A percentile compares a stretch with the other conserved stretches of the same genome.
Evolutionary conservation across 2,113 vertebrate genomes (phyloP).

Genomic region (Phasianus colchicus): DNA sequence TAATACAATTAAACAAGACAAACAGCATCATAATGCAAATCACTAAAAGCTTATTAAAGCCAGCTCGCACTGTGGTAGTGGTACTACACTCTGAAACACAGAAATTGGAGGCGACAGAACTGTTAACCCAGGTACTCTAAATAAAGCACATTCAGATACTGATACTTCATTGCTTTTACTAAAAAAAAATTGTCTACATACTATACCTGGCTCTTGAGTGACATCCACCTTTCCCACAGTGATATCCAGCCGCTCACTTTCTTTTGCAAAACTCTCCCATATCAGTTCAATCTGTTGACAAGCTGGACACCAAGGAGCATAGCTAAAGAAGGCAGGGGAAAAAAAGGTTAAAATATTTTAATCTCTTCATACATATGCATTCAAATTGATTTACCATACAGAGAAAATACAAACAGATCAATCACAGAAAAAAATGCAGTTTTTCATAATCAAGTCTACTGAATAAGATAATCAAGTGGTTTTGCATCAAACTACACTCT

Average conservation of each 20-base stretch:
- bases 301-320: conserved; percentile 90
- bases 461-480: background rate
- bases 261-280: conserved; percentile 85
- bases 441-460: background rate
- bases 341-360: background rate
- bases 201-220: conserved; percentile 87
- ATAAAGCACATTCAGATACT: background rate
- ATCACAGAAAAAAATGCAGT: background rate
- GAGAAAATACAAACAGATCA: background rate
- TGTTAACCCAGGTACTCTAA: background rate
- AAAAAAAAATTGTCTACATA: background rate
- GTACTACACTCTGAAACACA: background rate
- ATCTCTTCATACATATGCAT: background rate
- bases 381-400: background rate
- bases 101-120: background rate
- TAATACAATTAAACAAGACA: background rate
- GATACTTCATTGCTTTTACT: background rate
- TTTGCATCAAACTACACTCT: background rate
- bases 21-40: background rate
- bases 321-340: conserved; percentile 70
- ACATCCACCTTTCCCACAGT: conserved; percentile 87
- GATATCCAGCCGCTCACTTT: conserved; percentile 76
- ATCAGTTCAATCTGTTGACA: conserved; percentile 87
- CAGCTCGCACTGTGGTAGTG: background rate
- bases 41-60: background rate